Conservation (phyloP, 2,888 invertebrate genomes). For the Tolmerus cingulatus region DNA sequence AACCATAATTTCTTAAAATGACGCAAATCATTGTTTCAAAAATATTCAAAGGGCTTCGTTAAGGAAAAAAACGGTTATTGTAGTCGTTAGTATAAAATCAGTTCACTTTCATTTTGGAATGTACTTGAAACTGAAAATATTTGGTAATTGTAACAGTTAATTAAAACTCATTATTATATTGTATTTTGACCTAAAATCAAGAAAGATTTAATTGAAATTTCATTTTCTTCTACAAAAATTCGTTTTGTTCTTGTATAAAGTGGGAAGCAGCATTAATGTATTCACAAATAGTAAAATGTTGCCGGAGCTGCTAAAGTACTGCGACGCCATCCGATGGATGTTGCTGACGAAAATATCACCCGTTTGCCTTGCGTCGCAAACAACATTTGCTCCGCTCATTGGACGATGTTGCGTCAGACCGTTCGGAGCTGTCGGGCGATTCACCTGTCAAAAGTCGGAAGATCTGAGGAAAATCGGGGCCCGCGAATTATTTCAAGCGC, state of each 20-base stretch:
- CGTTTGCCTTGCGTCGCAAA: background rate
- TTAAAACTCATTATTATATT: background rate
- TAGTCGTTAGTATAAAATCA: background rate
- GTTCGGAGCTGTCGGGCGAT: slow-evolving; percentile 9
- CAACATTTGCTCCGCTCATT: background rate
- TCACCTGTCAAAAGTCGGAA: background rate
- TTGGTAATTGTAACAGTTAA: background rate
- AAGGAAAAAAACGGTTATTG: background rate
- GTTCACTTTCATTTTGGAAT: background rate
- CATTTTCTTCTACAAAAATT: background rate
- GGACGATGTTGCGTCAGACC: slow-evolving; percentile 4
- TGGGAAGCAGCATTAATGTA: background rate
- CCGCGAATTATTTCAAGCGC: background rate
- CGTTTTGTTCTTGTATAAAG: background rate
- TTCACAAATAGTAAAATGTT: background rate
- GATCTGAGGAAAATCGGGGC: background rate
- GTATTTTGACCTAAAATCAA: background rate
- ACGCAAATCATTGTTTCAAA: too few relatives aligned
- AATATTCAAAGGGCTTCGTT: too few relatives aligned
- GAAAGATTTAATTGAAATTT: background rate
- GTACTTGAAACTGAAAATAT: background rate
- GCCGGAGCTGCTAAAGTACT: background rate
- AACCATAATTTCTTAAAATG: too few relatives aligned
- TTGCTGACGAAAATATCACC: background rate
- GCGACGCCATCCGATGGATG: background rate